Evolutionary conservation across 1,140 invertebrate species (phyloP), one percentile per base, ranked within the genome.

Genomic region (Helicorthomorpha holstii): DNA sequence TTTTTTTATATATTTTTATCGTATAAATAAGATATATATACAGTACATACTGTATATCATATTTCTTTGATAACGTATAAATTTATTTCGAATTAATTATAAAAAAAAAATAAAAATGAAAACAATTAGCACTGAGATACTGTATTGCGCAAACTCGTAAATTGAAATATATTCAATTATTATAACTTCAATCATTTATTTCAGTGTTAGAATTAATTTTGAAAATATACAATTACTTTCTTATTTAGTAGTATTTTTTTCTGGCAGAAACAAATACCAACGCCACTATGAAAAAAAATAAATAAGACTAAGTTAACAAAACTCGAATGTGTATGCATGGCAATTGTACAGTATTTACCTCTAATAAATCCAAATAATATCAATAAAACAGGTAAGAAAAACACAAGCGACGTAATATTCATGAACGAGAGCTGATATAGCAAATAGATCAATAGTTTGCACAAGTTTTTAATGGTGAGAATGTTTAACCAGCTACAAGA

Each of bases 331-430:
- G 4, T 21, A 7, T 46, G 4, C 19, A 46, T 12, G 4, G 7
- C 7, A 46, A 12, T n/a, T n/a, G n/a, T n/a, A n/a, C 7, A 19
- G 25, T 29, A 46, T 56, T 61, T 55, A 64, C 68, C 58, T 55
- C 80, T 79, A 27, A 79, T 62, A 0, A 73, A 66, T 0, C 74
- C 75, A 59, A 87, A 88, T 38, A 78, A 58, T 1, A 85, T 54
- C 49, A 92, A 74, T 56, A 94, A 69, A 0, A 90, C 77, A 0
- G 91, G 91, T 59, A 85, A 91, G 64, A 91, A 91, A 62, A 90
- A 78, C 73, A 22, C 86, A 74, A 1, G 75, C 74, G 0, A 95
- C 58, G 48, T 92, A 76, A 63, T 90, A 85, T 64, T 95, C 91
- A 62, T 93, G 89, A 49, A 89, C 78, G 1, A 83, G 54, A 0